Base-by-base conservation (phyloP, 64 coral and sea anemone species). In the Hydrozoanthus tunicans region DNA sequence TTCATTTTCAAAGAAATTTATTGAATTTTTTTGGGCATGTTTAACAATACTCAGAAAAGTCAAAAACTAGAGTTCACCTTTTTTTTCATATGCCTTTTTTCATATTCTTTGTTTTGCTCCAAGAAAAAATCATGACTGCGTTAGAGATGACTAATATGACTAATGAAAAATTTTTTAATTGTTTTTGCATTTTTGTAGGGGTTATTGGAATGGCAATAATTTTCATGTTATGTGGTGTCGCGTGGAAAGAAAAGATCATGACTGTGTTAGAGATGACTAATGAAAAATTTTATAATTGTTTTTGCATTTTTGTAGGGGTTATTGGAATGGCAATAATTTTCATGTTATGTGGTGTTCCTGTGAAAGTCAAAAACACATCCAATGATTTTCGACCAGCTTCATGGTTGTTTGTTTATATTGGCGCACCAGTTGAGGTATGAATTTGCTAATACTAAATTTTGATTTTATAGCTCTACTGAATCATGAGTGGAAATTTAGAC, bases 151-250 rank as follows among this genome's bases (percentile, higher is more conserved):
- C 72, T 79, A 17, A 6, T 23, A 20, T 20, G 20, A 20, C 20
- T 20, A 20, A 20, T 20, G 17, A 20, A 59, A 20, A 56, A 13
- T 8, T 12, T 62, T 9, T 53, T 13, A 9, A 85, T 68, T 58
- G 14, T 58, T 58, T 9, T 20, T 7, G 77, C 54, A 26, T 17
- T 53, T 64, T 77, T 84, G 14, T 51, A 95, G 94, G 94, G 79
- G 94, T 92, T n/a, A 95, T 95, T 56, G 68, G 77, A 52, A 95
- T 95, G 94, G 90, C 94, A 7, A 90, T 90, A 62, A 52, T 95
- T 56, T 85, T 95, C 53, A 92, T 95, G 5, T 84, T 20, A 14
- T 82, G 90, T 23, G 55, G 77, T 55, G 70, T 59, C 20, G 20
- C 20, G 20, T 20, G 20, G 20, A 20, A 20, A 20, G 20, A 20